Evolutionary conservation across 1,140 invertebrate genomes (phyloP).

Genomic region (Cryptotermes secundus): DNA sequence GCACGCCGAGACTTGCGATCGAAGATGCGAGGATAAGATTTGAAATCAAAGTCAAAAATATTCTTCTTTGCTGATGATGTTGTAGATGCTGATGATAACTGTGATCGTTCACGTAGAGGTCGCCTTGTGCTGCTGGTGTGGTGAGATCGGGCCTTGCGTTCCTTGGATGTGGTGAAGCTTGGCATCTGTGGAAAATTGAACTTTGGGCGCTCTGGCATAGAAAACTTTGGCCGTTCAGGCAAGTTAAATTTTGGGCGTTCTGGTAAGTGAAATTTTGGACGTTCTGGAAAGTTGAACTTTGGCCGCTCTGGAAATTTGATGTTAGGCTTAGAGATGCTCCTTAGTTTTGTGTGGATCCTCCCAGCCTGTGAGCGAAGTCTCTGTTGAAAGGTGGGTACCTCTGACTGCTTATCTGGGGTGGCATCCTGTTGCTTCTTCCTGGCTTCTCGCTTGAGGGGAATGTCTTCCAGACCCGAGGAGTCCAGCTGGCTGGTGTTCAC

Average conservation of each 20-base stretch:
- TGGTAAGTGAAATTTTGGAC: slow-evolving; percentile 50
- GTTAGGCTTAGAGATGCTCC: slow-evolving; percentile 46
- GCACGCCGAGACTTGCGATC: slow-evolving; percentile 55
- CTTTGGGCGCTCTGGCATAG: slow-evolving; percentile 57
- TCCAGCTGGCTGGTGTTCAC: slow-evolving; percentile 68
- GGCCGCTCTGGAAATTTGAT: slow-evolving; percentile 43
- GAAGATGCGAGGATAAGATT: slow-evolving; percentile 74
- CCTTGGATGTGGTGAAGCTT: slow-evolving; percentile 60
- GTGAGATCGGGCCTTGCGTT: slow-evolving; percentile 48
- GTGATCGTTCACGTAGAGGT: slow-evolving; percentile 37
- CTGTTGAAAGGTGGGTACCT: slow-evolving; percentile 45
- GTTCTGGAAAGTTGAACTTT: slow-evolving; percentile 47
- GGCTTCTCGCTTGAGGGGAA: slow-evolving; percentile 59
- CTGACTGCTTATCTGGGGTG: slow-evolving; percentile 25
- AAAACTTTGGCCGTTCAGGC: slow-evolving; percentile 54
- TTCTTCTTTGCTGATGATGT: slow-evolving; percentile 50
- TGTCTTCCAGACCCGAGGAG: slow-evolving; percentile 61
- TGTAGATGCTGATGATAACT: slow-evolving; percentile 50
- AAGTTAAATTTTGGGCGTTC: slow-evolving; percentile 48
- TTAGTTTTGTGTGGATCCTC: slow-evolving; percentile 47
- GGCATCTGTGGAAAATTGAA: slow-evolving; percentile 61
- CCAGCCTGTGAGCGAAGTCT: slow-evolving; percentile 48
- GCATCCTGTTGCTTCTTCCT: slow-evolving; percentile 42
- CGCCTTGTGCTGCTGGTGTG: slow-evolving; percentile 39
- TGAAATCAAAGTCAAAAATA: slow-evolving; percentile 68